These are phyloP conservation scores for Uloborus plumipes DNA, from an alignment of 2,888 invertebrate genomes.

Conservation along the genomic window DNA sequence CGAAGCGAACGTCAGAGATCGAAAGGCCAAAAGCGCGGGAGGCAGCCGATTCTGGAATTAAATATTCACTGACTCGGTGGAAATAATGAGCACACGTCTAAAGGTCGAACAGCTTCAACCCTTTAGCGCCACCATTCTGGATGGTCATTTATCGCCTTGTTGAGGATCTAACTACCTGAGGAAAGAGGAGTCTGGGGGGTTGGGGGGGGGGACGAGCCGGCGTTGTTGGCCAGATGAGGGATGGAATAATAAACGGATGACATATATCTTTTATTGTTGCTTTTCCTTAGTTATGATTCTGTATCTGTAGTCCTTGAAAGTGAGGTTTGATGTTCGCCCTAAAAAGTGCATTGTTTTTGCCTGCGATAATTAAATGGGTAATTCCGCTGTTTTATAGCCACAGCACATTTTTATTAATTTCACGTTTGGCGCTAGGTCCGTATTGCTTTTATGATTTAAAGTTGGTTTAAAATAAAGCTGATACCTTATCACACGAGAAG, in stretches of 20 bases:
- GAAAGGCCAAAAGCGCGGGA: neutral
- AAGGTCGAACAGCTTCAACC: neutral
- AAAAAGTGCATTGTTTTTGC: too few relatives aligned
- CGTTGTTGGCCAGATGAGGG: neutral
- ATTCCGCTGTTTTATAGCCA: too few relatives aligned
- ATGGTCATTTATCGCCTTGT: constrained; percentile 35
- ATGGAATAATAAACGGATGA: too few relatives aligned
- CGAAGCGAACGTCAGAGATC: too few relatives aligned
- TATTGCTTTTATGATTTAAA: too few relatives aligned
- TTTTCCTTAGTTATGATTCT: neutral
- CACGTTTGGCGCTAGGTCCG: too few relatives aligned
- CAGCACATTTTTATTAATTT: too few relatives aligned
- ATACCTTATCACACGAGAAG: too few relatives aligned
- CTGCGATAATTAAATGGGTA: too few relatives aligned
- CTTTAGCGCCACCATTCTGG: neutral
- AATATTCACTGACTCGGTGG: constrained; percentile 46
- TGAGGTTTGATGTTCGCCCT: too few relatives aligned
- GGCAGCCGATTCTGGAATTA: constrained; percentile 31
- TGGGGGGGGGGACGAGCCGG: neutral
- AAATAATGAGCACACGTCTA: constrained; percentile 39
- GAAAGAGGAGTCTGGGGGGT: neutral
- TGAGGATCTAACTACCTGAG: constrained; percentile 5
- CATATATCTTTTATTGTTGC: neutral
- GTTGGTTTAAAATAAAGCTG: too few relatives aligned
- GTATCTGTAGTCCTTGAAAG: too few relatives aligned